Evolutionary conservation across 1,140 invertebrate genomes (phyloP).

Genomic region (Frieseomelitta varia): DNA sequence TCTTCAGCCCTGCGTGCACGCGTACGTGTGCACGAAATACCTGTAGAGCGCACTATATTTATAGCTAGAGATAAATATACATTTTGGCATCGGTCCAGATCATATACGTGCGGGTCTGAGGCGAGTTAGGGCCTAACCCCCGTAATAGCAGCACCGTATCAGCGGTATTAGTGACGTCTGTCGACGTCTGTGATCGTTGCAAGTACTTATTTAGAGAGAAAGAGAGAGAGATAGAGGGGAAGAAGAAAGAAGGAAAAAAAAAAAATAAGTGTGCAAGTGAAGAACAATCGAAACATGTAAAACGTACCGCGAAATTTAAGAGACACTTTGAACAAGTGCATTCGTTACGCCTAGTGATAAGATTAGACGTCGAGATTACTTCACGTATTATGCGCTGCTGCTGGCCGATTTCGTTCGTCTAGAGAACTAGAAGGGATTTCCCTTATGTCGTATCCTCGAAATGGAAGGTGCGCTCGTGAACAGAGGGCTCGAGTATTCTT

Average conservation of each 20-base stretch:
- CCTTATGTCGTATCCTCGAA: neutral
- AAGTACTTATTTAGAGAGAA: neutral
- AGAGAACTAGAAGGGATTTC: neutral
- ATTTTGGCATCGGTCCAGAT: slow-evolving; percentile 77
- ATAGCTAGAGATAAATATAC: slow-evolving; percentile 81
- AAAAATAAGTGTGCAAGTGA: neutral
- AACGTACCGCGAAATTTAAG: neutral
- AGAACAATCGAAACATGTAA: slow-evolving; percentile 16
- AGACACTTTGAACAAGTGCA: neutral
- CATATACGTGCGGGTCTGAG: slow-evolving; percentile 63
- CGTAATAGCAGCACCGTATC: slow-evolving; percentile 75
- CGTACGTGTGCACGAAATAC: neutral
- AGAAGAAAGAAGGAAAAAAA: neutral
- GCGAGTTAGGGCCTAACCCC: slow-evolving; percentile 70
- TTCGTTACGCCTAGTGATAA: neutral
- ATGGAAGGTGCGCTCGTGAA: slow-evolving; percentile 29
- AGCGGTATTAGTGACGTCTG: slow-evolving; percentile 67
- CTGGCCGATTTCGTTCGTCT: neutral
- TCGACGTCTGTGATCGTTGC: slow-evolving; percentile 38
- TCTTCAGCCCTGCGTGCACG: neutral
- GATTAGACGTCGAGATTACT: neutral
- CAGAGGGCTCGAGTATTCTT: slow-evolving; percentile 24
- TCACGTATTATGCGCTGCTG: neutral
- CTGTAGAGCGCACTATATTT: slow-evolving; percentile 72
- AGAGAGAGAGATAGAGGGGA: neutral